Conservation (phyloP, 1,140 invertebrate species). For the Drosophila insularis region DNA sequence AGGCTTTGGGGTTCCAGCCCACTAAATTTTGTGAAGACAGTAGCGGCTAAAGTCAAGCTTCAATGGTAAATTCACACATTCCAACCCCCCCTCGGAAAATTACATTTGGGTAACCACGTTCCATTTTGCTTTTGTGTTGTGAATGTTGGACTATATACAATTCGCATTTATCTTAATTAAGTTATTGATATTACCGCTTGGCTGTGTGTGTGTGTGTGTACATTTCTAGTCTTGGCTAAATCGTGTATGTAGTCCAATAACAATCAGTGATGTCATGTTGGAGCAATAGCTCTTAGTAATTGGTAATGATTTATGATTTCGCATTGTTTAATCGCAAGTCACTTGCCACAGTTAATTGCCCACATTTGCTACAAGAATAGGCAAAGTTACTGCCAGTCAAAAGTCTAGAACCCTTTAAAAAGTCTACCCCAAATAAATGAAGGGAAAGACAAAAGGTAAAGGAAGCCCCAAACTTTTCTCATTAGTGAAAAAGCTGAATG, state of each 20-base stretch:
- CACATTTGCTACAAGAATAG: conserved; percentile 39
- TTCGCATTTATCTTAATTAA: conserved; percentile 80
- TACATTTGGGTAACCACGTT: conserved; percentile 21
- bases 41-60: neutral
- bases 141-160: conserved; percentile 60
- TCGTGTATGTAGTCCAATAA: conserved; percentile 30
- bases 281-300: conserved; percentile 45
- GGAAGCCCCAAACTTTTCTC: conserved; percentile 51
- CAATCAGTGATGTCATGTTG: conserved; percentile 42
- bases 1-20: conserved; percentile 48
- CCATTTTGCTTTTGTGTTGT: conserved; percentile 13
- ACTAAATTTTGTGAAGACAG: conserved; percentile 25
- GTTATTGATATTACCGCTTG: conserved; percentile 72
- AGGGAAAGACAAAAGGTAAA: conserved; percentile 15
- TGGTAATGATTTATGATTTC: conserved; percentile 75
- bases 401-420: conserved; percentile 55
- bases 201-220: conserved; percentile 35
- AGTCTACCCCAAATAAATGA: conserved; percentile 13
- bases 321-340: conserved; percentile 72
- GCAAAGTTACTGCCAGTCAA: neutral
- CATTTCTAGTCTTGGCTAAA: conserved; percentile 26
- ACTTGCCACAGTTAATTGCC: conserved; percentile 54
- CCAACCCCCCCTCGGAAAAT: conserved; percentile 43
- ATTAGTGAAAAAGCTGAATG: conserved; percentile 36
- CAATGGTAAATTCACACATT: conserved; percentile 55